Evolutionary conservation across 1,140 invertebrate genomes (phyloP).

Genomic region (Cyphomyrmex costatus): DNA sequence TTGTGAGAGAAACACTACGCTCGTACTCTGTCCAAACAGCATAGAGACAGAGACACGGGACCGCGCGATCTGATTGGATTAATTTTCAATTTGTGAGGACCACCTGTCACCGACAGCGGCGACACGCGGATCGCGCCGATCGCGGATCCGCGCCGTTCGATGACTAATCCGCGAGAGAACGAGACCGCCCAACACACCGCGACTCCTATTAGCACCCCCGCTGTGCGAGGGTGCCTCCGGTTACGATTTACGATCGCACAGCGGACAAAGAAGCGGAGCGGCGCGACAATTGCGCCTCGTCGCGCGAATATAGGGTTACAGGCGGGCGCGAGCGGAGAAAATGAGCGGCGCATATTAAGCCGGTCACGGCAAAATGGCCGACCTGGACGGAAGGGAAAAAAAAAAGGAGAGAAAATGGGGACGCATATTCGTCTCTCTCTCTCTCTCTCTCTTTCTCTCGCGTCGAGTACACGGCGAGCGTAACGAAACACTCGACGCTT

Average conservation of each 20-base stretch:
- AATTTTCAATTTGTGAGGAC: slow-evolving; percentile 73
- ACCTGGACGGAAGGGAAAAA: slow-evolving; percentile 39
- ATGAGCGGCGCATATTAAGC: slow-evolving; percentile 80
- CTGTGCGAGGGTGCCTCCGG: background rate
- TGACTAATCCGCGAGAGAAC: slow-evolving; percentile 75
- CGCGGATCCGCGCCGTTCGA: slow-evolving; percentile 72
- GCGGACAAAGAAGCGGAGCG: slow-evolving; percentile 65
- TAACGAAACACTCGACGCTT: slow-evolving; percentile 33
- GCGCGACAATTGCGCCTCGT: slow-evolving; percentile 73
- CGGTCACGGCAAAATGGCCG: slow-evolving; percentile 80
- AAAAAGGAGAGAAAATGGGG: slow-evolving; percentile 70
- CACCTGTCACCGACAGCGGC: slow-evolving; percentile 63
- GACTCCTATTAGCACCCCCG: slow-evolving; percentile 26
- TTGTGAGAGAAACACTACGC: slow-evolving; percentile 26
- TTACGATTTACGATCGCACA: slow-evolving; percentile 43
- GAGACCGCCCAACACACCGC: slow-evolving; percentile 13
- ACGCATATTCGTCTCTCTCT: slow-evolving; percentile 67
- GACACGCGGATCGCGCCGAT: slow-evolving; percentile 60
- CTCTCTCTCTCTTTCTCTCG: slow-evolving; percentile 31
- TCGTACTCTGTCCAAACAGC: slow-evolving; percentile 67
- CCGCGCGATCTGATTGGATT: slow-evolving; percentile 71
- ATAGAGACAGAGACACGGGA: background rate
- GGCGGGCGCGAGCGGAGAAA: slow-evolving; percentile 65
- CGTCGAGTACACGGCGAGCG: slow-evolving; percentile 12
- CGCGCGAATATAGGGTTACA: slow-evolving; percentile 77